Base-by-base conservation (phyloP, 2,113 vertebrate species). In the Microtus oregoni region DNA sequence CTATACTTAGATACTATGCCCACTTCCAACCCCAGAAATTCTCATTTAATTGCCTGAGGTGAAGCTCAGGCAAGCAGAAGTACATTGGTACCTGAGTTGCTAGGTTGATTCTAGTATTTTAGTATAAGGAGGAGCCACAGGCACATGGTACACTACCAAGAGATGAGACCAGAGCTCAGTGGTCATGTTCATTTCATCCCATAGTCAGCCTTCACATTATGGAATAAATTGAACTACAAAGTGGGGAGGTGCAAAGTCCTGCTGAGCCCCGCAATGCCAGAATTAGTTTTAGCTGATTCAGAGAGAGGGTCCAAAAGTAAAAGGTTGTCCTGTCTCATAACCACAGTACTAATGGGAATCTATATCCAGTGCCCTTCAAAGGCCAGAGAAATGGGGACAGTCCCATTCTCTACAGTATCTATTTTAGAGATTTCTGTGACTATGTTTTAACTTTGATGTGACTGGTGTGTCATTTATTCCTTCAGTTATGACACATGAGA, bases 331-430 rank as follows among this genome's bases (percentile, higher is more conserved):
- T 83, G 55, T 89, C 14, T 87, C 38, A 68, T 13, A 41, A 9
- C n/a, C 13, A 11, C 4, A 50, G 6, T 22, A 7, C 14, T 85
- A 76, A 28, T 30, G 38, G 92, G 65, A 20, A 38, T 52, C 6
- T 0, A 24, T 94, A 91, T 13, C 55, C 65, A 38, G 47, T 89
- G 61, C 63, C 63, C 28, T 93, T 96, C 70, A 95, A 95, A 96
- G 58, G 44, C 4, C 70, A 94, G 63, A 67, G 38, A 87, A 92
- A 91, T 30, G 63, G 44, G 79, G 14, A 68, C 58, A 24, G 20
- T 68, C n/a, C 20, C 5, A 9, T 70, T 55, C 30, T 91, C 75
- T 65, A 30, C 20, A 52, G 81, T 72, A 58, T 87, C 47, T 85
- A 11, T 81, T 94, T 96, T 63, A 72, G 65, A 88, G 5, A 17